Percentiles rank a stretch among this genome's conserved stretches.
Conservation (phyloP, 2,113 vertebrate species). For the Grammomys dolichurus region DNA sequence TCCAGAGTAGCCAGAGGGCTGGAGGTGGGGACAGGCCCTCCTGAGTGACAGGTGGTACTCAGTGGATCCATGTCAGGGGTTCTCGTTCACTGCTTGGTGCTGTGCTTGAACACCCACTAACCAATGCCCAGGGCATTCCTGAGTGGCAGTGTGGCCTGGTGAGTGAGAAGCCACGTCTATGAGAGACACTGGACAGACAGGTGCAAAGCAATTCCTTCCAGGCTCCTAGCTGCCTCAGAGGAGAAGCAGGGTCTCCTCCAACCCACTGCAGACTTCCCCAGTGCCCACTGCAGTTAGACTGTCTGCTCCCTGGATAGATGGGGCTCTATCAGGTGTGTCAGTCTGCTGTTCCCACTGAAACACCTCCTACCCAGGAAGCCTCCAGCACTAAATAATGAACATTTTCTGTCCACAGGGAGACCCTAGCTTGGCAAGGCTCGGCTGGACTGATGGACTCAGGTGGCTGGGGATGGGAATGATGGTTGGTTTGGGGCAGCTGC, state of each 20-base stretch:
- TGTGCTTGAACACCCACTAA: neutral
- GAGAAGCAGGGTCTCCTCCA: neutral
- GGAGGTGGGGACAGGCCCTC: too few species aligned
- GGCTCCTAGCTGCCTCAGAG: neutral
- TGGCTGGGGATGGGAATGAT: neutral
- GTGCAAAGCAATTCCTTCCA: neutral
- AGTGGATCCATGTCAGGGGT: too few species aligned
- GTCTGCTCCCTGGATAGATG: too few species aligned
- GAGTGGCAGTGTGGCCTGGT: too few species aligned
- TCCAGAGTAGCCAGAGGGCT: neutral
- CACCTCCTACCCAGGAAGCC: fast-evolving
- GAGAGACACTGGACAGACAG: too few species aligned
- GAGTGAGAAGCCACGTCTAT: too few species aligned
- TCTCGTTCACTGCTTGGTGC: fast-evolving
- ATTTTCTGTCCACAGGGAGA: neutral
- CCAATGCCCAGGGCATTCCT: neutral
- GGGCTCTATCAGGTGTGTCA: neutral
- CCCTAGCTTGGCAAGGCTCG: neutral
- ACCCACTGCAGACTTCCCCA: neutral
- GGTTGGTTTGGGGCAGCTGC: neutral
- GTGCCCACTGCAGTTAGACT: neutral
- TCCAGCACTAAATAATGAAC: fast-evolving
- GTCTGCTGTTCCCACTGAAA: neutral
- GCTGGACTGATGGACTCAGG: neutral
- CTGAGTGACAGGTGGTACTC: neutral